These are phyloP conservation scores for Folsomia manolachei DNA, from an alignment of 2,888 invertebrate genomes.

Conservation along the genomic window DNA sequence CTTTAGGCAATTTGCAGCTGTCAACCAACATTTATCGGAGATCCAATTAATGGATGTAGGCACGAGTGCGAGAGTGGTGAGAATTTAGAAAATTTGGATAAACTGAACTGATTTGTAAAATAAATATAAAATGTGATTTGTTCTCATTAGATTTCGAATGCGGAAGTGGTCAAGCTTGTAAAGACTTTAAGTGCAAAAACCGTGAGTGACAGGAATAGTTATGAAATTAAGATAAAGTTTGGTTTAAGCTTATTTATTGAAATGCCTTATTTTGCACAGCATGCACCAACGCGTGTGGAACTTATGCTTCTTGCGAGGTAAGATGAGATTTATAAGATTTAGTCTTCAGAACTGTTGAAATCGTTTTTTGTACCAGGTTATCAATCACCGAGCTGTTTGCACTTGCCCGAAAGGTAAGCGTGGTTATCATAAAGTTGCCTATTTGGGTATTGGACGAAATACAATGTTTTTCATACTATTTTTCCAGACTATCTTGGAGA, in stretches of 20 bases:
- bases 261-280: too few relatives aligned
- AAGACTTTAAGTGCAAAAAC: constrained; percentile 69
- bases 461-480: not conserved
- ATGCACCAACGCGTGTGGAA: constrained; percentile 68
- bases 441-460: not conserved
- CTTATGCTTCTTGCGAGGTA: constrained; percentile 74
- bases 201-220: constrained; percentile 55
- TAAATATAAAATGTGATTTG: too few relatives aligned
- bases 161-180: constrained; percentile 64
- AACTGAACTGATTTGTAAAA: too few relatives aligned
- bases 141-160: constrained; percentile 45
- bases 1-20: constrained; percentile 25
- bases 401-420: constrained; percentile 26
- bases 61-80: constrained; percentile 51
- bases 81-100: too few relatives aligned
- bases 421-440: not conserved
- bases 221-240: not conserved
- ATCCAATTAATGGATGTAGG: constrained; percentile 51
- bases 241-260: not conserved
- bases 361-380: constrained; percentile 30
- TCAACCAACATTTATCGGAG: constrained; percentile 41
- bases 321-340: constrained; percentile 50
- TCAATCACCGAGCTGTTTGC: constrained; percentile 48
- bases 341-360: not conserved
- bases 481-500: constrained; percentile 73